These are phyloP conservation scores for Empidonax traillii DNA, from an alignment of 2,113 vertebrate species.

Conservation along the genomic window DNA sequence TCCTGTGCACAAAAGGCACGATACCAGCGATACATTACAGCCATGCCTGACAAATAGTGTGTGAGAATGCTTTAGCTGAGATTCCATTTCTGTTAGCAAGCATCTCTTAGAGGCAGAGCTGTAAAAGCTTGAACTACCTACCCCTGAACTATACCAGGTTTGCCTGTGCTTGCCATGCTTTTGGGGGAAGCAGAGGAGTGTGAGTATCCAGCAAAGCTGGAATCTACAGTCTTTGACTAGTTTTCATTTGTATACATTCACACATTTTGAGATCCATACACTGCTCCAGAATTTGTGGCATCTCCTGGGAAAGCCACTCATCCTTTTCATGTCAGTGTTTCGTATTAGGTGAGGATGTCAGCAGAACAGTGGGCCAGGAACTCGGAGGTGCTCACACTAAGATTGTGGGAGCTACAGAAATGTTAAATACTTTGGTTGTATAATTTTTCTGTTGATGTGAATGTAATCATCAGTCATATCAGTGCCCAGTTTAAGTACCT, in stretches of 20 bases:
- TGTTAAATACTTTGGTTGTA: background rate
- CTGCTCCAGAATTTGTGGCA: background rate
- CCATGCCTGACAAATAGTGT: background rate
- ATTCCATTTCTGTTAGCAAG: background rate
- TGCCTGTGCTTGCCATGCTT: background rate
- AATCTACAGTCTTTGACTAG: background rate
- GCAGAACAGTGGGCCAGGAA: background rate
- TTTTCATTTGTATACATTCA: background rate
- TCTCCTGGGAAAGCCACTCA: background rate
- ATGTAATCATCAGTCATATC: background rate
- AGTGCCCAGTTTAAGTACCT: background rate
- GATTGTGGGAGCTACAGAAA: background rate
- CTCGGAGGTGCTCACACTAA: background rate
- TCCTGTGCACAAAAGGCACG: background rate
- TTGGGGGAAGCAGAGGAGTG: background rate
- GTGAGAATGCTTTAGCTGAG: background rate
- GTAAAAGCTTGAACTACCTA: background rate
- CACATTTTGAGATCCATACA: accelerated
- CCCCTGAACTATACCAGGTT: background rate
- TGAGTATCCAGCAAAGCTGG: background rate
- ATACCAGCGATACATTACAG: background rate
- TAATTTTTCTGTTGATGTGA: background rate
- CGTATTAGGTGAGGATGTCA: background rate
- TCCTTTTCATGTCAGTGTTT: background rate
- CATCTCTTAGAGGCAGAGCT: background rate